A percentile compares a stretch with the other conserved stretches of the same genome.
Conservation (phyloP, 2,888 invertebrate genomes). For the Drosophila demipolita region DNA sequence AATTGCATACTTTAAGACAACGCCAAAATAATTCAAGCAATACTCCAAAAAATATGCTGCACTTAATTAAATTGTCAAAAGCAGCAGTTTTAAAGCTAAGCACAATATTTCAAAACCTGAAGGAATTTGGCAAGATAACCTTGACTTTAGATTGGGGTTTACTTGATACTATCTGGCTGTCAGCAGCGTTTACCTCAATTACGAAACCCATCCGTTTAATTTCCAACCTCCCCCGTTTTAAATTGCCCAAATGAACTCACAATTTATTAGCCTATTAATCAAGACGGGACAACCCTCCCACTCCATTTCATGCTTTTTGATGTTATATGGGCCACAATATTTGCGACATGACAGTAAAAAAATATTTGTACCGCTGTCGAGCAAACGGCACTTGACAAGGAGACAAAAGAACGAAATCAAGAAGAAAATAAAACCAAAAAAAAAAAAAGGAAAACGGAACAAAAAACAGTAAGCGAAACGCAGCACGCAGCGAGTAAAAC, state of each 20-base stretch:
- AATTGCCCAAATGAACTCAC: neutral
- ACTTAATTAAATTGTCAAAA: neutral
- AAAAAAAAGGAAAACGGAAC: neutral
- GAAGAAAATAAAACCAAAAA: neutral
- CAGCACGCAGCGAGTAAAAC: constrained; percentile 52
- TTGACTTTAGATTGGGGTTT: neutral
- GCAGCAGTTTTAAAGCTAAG: neutral
- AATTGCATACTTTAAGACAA: constrained; percentile 1
- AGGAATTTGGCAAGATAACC: neutral
- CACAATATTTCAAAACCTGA: neutral
- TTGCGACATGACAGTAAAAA: constrained; percentile 41
- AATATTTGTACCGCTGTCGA: constrained; percentile 48
- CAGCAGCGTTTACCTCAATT: neutral
- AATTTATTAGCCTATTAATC: constrained; percentile 21
- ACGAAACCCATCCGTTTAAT: neutral
- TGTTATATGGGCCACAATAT: constrained; percentile 47
- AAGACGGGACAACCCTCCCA: neutral
- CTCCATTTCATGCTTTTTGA: neutral
- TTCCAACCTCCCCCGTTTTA: neutral
- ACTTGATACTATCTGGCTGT: neutral
- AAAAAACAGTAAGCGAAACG: constrained; percentile 15
- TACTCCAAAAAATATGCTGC: neutral
- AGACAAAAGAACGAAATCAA: constrained; percentile 29
- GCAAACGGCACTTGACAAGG: constrained; percentile 31
- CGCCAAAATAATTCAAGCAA: neutral